Evolutionary conservation across 92 coral and sea anemone species (phyloP).

Genomic region (Epizoanthus rinbou): DNA sequence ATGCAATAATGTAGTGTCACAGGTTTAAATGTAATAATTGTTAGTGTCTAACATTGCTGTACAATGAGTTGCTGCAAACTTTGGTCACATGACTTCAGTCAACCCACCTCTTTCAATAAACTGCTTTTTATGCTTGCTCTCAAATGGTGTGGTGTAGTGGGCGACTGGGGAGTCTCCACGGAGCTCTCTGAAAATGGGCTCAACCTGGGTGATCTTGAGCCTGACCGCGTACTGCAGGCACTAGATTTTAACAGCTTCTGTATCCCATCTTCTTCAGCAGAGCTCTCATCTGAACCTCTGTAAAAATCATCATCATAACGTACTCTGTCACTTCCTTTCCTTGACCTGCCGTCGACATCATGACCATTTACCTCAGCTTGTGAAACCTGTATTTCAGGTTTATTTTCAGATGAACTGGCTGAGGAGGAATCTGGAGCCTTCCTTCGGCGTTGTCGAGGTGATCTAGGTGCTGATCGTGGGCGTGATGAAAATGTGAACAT

Average conservation of each 20-base stretch:
- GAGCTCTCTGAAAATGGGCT: constrained; percentile 60
- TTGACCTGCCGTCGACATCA: constrained; percentile 37
- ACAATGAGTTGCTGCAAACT: neutral
- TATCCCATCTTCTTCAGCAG: constrained; percentile 75
- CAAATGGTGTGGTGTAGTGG: constrained; percentile 77
- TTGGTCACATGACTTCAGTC: neutral
- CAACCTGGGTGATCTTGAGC: constrained; percentile 73
- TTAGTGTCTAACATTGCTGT: neutral
- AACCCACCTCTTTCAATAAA: constrained; percentile 85
- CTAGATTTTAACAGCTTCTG: constrained; percentile 83
- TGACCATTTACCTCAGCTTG: constrained; percentile 49
- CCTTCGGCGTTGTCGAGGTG: constrained; percentile 76
- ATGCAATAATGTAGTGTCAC: too few relatives aligned
- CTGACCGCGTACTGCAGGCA: constrained; percentile 72
- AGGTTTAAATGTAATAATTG: too few relatives aligned
- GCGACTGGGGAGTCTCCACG: constrained; percentile 50
- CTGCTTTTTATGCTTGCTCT: constrained; percentile 92
- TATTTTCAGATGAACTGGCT: constrained; percentile 47
- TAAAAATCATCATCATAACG: constrained; percentile 88
- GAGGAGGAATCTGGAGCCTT: constrained; percentile 49
- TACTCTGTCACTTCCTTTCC: constrained; percentile 73
- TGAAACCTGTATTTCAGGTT: constrained; percentile 66
- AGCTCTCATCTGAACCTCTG: constrained; percentile 80
- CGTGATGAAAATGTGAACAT: constrained; percentile 93
- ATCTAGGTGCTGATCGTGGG: constrained; percentile 96